Evolutionary conservation across 2,113 vertebrate genomes (phyloP), one percentile per base, ranked within the genome.

Genomic region (Lepisosteus oculatus): DNA sequence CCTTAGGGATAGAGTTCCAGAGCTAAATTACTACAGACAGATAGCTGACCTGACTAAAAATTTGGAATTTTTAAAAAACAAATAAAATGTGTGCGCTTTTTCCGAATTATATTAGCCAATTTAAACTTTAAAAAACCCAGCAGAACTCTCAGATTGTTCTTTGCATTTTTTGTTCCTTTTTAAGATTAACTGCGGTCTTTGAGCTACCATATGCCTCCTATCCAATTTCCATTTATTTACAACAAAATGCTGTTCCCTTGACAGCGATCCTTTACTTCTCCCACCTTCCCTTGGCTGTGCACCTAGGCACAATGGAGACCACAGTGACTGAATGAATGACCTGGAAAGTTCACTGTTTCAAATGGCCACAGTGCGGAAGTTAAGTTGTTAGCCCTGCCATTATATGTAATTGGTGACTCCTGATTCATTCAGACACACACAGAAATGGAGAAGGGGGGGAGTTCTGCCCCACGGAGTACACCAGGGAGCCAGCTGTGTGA

Each of bases 311-410:
- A 90, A 78, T 29, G 69, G 86, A 77, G 82, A 91, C 82, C 77
- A 54, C 70, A 55, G 67, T 51, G 47, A 51, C 5, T 90, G 86
- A 86, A 87, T 89, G 82, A 86, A 77, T 82, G 78, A 87, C 80
- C 88, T 91, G 88, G 88, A 92, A 87, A 85, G 87, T 76, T 83
- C 77, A 76, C 75, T 79, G 79, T 83, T 78, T 85, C 86, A 85
- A 75, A 86, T 85, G 77, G 83, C 77, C 69, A 79, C 72, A 81
- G 80, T 76, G 72, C 80, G 84, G 83, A 90, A 91, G 86, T 86
- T 74, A 78, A 89, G 89, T 81, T 85, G 85, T 81, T 86, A 88
- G 76, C 67, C 66, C 57, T 72, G 70, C 73, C 76, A 29, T 77
- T 82, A 83, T 65, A 86, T 65, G 72, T 74, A 82, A 75, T 47